These are phyloP conservation scores for Diadumene lineata DNA, from an alignment of 92 coral and sea anemone genomes.

Conservation along the genomic window DNA sequence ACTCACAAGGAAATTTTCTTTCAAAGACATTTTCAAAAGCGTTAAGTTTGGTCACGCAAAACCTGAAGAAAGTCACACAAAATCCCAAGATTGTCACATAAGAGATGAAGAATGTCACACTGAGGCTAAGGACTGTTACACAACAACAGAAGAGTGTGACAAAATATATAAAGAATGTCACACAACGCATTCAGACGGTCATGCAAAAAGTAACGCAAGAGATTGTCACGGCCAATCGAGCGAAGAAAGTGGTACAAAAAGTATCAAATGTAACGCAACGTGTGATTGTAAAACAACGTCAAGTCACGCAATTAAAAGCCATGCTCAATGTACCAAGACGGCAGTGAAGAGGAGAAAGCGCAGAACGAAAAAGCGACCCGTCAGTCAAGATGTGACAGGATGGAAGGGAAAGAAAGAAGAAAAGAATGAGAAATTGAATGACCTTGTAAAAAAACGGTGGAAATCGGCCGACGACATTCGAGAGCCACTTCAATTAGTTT, in stretches of 20 bases:
- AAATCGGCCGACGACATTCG: slow-evolving; percentile 25
- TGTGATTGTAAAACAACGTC: not conserved
- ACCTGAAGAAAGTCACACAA: not conserved
- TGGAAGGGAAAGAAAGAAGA: slow-evolving; percentile 22
- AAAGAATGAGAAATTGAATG: slow-evolving; percentile 8
- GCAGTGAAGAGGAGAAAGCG: slow-evolving; percentile 2
- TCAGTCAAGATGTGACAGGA: slow-evolving; percentile 14
- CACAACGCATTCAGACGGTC: not conserved
- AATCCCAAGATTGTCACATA: not conserved
- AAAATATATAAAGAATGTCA: not conserved
- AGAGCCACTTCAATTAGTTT: not conserved
- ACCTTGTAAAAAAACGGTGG: slow-evolving; percentile 24
- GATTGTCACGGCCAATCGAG: not conserved
- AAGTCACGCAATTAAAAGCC: slow-evolving; percentile 9
- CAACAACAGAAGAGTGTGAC: not conserved
- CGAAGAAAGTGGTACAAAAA: not conserved
- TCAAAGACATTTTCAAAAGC: not conserved
- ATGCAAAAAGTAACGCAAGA: not conserved
- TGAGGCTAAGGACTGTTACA: not conserved
- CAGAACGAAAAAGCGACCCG: slow-evolving; percentile 3
- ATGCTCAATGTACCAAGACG: not conserved
- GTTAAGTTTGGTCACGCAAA: not conserved
- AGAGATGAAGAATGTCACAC: not conserved
- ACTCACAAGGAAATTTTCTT: slow-evolving; percentile 10
- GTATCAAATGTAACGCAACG: not conserved